Conservation (phyloP, 2,888 invertebrate genomes). For the Orchesella flavescens region DNA sequence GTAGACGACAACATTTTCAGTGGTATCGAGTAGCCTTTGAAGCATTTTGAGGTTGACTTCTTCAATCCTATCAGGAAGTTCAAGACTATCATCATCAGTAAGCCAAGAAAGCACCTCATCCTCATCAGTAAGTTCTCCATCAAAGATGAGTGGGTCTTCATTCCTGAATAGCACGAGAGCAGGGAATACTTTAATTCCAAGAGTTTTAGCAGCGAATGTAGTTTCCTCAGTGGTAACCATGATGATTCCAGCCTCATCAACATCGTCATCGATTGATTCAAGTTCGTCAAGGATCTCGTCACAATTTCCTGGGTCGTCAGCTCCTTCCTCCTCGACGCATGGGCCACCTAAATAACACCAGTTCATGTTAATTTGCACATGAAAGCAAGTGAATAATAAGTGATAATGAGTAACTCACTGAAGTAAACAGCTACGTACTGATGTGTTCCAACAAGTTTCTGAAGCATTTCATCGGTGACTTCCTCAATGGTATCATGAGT, state of each 20-base stretch:
- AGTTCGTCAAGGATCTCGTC: conserved; percentile 86
- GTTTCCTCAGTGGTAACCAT: conserved; percentile 94
- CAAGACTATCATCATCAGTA: conserved; percentile 90
- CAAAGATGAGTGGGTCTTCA: conserved; percentile 88
- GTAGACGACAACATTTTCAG: conserved; percentile 91
- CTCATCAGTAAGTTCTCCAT: conserved; percentile 91
- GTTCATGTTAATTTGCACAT: too few relatives aligned
- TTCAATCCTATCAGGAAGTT: conserved; percentile 93
- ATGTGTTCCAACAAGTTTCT: conserved; percentile 86
- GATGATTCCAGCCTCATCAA: conserved; percentile 93
- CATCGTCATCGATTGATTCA: conserved; percentile 84
- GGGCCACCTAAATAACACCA: conserved; percentile 72
- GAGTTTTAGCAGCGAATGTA: conserved; percentile 83
- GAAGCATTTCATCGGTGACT: conserved; percentile 95
- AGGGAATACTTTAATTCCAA: conserved; percentile 88
- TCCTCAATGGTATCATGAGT: conserved; percentile 93
- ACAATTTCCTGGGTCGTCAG: conserved; percentile 80
- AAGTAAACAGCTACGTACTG: conserved; percentile 91
- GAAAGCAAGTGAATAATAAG: neutral
- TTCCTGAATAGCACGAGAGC: conserved; percentile 92
- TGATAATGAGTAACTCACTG: conserved; percentile 79
- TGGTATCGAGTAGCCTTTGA: conserved; percentile 88
- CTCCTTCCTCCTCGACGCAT: conserved; percentile 71
- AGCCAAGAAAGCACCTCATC: conserved; percentile 93
- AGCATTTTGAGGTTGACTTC: conserved; percentile 93